Evolutionary conservation across 2,888 invertebrate genomes (phyloP).

Genomic region (Dicycla oo): DNA sequence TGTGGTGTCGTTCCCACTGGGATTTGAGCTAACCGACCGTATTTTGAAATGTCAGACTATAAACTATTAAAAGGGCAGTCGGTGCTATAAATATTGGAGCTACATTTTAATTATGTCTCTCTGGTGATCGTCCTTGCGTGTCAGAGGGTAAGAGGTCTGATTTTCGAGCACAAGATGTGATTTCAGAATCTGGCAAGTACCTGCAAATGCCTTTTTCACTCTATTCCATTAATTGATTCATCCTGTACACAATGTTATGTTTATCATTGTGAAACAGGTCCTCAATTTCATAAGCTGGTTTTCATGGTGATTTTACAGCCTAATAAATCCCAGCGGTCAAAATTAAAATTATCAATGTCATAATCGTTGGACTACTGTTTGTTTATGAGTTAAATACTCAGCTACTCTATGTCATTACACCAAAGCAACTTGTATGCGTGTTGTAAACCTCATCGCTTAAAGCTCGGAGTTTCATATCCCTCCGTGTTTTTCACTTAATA

Average conservation of each 20-base stretch:
- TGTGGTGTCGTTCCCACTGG: constrained; percentile 13
- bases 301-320: neutral
- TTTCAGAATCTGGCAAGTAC: neutral
- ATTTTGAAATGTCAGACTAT: constrained; percentile 39
- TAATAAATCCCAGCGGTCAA: neutral
- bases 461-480: neutral
- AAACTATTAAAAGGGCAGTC: constrained; percentile 7
- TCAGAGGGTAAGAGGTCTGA: neutral
- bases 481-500: neutral
- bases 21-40: constrained; percentile 19
- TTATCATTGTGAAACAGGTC: too few relatives aligned
- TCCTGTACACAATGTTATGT: too few relatives aligned
- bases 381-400: neutral
- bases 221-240: too few relatives aligned
- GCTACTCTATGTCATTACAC: neutral
- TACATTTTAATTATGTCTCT: constrained; percentile 23
- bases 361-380: neutral
- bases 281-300: too few relatives aligned
- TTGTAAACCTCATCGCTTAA: too few relatives aligned
- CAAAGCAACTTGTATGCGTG: neutral
- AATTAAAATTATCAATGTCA: neutral
- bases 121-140: neutral
- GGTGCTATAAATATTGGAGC: constrained; percentile 26
- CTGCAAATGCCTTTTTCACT: too few relatives aligned
- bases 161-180: neutral